These are phyloP conservation scores for Drosophila navojoa DNA, from an alignment of 1,140 invertebrate genomes.

Conservation along the genomic window DNA sequence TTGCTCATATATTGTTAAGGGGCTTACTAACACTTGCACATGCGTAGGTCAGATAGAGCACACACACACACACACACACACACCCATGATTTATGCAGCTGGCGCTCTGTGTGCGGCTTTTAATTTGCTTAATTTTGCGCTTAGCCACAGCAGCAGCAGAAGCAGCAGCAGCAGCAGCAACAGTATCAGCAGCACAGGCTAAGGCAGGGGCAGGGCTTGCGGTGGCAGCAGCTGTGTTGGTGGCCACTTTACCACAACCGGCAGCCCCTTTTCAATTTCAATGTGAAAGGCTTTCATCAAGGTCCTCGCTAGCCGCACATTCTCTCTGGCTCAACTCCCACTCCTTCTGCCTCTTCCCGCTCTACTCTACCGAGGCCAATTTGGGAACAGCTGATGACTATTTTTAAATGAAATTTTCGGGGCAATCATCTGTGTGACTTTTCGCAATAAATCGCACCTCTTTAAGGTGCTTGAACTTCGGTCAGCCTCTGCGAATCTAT, in stretches of 20 bases:
- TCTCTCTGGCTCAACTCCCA: too few relatives aligned
- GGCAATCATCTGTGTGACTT: conserved; percentile 21
- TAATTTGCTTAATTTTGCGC: conserved; percentile 82
- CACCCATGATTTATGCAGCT: conserved; percentile 72
- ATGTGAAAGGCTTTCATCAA: conserved; percentile 44
- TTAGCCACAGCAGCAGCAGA: conserved; percentile 67
- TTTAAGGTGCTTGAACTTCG: conserved; percentile 30
- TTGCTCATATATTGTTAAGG: conserved; percentile 7
- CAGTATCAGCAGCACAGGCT: conserved; percentile 39
- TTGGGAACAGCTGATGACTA: conserved; percentile 72
- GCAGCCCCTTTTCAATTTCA: conserved; percentile 51
- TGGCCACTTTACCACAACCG: conserved; percentile 64
- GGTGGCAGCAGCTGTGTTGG: conserved; percentile 24
- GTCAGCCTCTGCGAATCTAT: not conserved
- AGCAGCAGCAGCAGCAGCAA: conserved; percentile 58
- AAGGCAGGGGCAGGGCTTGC: too few relatives aligned
- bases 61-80: conserved; percentile 22
- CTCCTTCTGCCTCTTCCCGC: too few relatives aligned
- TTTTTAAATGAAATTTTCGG: conserved; percentile 54
- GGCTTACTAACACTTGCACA: not conserved
- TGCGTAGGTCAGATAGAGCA: not conserved
- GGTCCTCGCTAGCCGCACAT: not conserved
- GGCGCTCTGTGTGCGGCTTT: conserved; percentile 67
- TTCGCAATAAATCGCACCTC: conserved; percentile 39
- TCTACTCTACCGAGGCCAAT: conserved; percentile 56